Evolutionary conservation across 30 jellyfish, hydroid and myxozoan genomes (phyloP), one percentile per base, ranked within the genome.

Genomic region (Pelagia noctiluca): DNA sequence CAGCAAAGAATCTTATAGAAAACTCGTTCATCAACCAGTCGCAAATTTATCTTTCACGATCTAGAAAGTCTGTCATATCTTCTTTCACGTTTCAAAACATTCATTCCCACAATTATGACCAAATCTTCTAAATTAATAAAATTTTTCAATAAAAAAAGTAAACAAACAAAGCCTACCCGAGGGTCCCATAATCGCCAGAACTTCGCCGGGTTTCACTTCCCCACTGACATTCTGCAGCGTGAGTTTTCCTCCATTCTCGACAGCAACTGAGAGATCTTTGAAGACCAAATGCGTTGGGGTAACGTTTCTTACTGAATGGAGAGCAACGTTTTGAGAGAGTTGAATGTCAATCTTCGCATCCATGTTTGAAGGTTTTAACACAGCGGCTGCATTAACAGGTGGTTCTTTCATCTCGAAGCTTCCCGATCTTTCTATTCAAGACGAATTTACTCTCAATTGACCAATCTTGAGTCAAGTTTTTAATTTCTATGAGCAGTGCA

Each of bases 111-210:
- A n/a, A n/a, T n/a, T n/a, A n/a, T n/a, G n/a, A n/a, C n/a, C n/a
- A n/a, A n/a, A 48, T 11, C n/a, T 13, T 48, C 62, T 48, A 13
- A 11, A n/a, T 11, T 11, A 48, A 48, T n/a, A 48, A n/a, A n/a
- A 13, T 13, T 13, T 11, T 13, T 48, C n/a, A n/a, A 48, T 22
- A 22, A 60, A 60, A 60, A 60, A 8, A 60, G 19, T 8, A 28
- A 71, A 19, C 5, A 23, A 71, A 18, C 4, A 34, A 3, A n/a
- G 32, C 29, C 23, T 50, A 87, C 96, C 96, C 5, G 96, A 87
- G 18, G 96, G 96, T 29, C 96, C 96, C 96, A 87, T 87, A 22
- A 87, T 87, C 28, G 96, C 96, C 31, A 87, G 49, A n/a, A 87
- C 88, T 71, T 87, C 96, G 11, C 96, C 96, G 11, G 96, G 93